Conservation (phyloP, 2,113 vertebrate species). For the Hippolais icterina region DNA sequence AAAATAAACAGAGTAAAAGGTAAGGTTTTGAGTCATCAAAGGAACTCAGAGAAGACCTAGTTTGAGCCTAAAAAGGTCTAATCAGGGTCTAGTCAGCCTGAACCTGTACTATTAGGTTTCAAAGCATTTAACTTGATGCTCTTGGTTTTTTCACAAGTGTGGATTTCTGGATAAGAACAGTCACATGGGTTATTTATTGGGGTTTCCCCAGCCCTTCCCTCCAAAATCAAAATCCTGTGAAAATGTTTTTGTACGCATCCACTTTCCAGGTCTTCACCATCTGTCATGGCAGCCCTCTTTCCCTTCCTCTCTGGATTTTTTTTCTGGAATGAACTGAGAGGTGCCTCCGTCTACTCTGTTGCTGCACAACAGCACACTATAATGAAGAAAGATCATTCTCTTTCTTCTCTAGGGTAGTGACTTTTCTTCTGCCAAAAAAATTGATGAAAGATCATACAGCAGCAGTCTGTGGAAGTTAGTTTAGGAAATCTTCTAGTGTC, state of each 20-base stretch:
- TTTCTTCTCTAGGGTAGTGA: background rate
- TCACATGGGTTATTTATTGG: rapidly evolving
- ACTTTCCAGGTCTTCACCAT: background rate
- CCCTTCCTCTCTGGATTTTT: background rate
- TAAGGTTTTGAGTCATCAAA: background rate
- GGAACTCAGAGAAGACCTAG: background rate
- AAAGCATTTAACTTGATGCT: background rate
- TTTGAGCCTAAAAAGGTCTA: background rate
- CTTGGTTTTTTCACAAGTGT: background rate
- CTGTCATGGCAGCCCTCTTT: background rate
- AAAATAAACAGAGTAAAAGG: background rate
- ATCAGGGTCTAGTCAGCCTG: background rate
- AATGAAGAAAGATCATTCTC: background rate
- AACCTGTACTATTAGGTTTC: background rate
- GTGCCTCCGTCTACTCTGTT: background rate
- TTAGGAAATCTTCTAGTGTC: background rate
- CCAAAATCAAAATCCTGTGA: background rate
- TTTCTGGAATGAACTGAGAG: background rate
- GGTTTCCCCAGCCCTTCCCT: rapidly evolving
- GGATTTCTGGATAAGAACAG: background rate
- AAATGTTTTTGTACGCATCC: background rate
- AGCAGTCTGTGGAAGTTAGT: background rate
- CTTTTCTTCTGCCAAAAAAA: background rate
- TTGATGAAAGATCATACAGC: background rate
- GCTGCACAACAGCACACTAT: background rate